These are phyloP conservation scores for Saxidomus purpurata DNA, from an alignment of 1,140 invertebrate genomes.

Conservation along the genomic window DNA sequence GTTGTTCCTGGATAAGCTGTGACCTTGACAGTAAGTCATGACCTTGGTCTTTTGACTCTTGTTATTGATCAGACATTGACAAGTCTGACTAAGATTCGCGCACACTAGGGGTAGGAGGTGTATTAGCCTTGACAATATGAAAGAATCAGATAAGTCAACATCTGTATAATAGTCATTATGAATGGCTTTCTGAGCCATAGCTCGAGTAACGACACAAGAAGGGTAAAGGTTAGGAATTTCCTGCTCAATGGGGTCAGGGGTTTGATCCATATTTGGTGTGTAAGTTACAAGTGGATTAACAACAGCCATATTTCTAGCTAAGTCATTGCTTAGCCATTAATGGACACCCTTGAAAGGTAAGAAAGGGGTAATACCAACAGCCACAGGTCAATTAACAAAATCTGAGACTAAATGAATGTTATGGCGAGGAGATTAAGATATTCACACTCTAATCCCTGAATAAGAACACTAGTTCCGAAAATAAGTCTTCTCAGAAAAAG, in stretches of 20 bases:
- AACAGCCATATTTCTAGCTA: background rate
- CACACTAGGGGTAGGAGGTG: no score
- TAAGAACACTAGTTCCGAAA: slow-evolving; percentile 24
- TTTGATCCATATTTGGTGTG: background rate
- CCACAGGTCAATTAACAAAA: slow-evolving; percentile 56
- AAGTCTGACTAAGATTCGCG: no score
- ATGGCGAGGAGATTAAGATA: slow-evolving; percentile 45
- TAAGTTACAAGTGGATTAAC: background rate
- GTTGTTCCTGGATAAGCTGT: slow-evolving; percentile 56
- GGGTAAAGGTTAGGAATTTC: background rate
- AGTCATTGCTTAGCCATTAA: background rate
- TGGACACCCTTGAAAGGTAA: background rate
- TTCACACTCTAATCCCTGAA: slow-evolving; percentile 31
- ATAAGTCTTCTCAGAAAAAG: slow-evolving; percentile 43
- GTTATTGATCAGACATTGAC: no score
- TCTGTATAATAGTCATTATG: background rate
- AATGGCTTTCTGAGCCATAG: background rate
- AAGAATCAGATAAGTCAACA: no score
- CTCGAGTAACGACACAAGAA: background rate
- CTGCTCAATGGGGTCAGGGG: background rate
- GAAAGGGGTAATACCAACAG: slow-evolving; percentile 48
- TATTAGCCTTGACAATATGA: no score
- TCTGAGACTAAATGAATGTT: slow-evolving; percentile 54
- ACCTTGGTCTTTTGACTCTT: background rate
- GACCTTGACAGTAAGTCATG: slow-evolving; percentile 33